phyloP scores from a whole-genome alignment of 2,113 vertebrate genomes.

The Psilopsiagon aymara region DNA sequence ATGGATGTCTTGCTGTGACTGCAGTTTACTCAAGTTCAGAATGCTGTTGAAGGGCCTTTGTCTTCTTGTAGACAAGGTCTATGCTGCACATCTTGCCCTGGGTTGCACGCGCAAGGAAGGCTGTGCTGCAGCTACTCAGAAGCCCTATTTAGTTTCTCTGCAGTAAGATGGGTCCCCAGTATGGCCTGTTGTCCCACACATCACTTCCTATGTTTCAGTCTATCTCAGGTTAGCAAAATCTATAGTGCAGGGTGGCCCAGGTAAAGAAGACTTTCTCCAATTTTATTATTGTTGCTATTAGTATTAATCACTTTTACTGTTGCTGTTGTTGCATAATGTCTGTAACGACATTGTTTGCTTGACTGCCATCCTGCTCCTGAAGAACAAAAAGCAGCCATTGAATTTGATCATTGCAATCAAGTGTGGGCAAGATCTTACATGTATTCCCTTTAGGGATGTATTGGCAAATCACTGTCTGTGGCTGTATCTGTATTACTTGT shows the following conservation, averaged over 20 bases:
- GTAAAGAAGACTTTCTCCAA: not conserved
- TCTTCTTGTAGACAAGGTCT: not conserved
- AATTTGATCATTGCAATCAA: not conserved
- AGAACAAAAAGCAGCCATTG: not conserved
- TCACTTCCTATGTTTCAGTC: not conserved
- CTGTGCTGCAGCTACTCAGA: not conserved
- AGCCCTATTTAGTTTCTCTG: not conserved
- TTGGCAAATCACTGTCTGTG: slow-evolving; percentile 22
- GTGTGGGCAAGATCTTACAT: slow-evolving; percentile 21
- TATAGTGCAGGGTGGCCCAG: not conserved
- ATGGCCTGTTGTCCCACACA: not conserved
- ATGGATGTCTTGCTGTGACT: not conserved
- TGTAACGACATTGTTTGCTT: not conserved
- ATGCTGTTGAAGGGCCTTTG: not conserved
- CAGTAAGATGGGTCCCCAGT: not conserved
- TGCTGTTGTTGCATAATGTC: not conserved
- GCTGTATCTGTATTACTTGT: not conserved
- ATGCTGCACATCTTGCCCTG: rapidly evolving
- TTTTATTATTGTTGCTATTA: not conserved
- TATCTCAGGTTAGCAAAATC: not conserved
- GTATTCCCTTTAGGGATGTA: not conserved
- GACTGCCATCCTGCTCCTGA: not conserved
- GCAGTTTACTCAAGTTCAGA: not conserved
- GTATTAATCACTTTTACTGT: not conserved
- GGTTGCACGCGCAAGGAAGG: not conserved